Evolutionary conservation across 2,888 invertebrate genomes (phyloP), one percentile per base, ranked within the genome.

Genomic region (Rutpela maculata): DNA sequence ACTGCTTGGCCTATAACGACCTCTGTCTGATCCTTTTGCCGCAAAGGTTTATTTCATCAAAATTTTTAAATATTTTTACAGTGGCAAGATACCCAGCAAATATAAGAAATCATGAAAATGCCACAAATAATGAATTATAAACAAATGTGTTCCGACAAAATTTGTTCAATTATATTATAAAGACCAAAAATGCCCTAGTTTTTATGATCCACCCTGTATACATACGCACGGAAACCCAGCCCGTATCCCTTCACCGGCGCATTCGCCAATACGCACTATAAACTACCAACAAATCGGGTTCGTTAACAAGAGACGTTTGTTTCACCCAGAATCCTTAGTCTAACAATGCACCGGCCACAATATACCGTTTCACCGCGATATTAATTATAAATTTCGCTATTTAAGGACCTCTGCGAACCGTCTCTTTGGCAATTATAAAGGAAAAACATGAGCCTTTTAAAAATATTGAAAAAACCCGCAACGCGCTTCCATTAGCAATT

Each of bases 401-500:
- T 50, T 50, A 50, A n/a, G 15, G n/a, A 50, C n/a, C 50, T 11
- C n/a, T 7, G 31, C 43, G 56, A 6, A 17, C 50, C 18, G 12
- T 50, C 50, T 56, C 15, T 67, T 26, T 22, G 70, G 70, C 43
- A 59, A 38, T 70, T 70, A 70, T 35, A 18, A 22, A 70, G 38
- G 26, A 62, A 70, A 70, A 70, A 60, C 70, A 26, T 60, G 38
- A 19, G 22, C 43, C 60, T 60, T 70, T 70, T 60, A 70, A 60
- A 70, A 43, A 43, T 60, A 70, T 60, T 70, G 70, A 62, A 70
- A 69, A 59, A 38, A 19, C 43, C 70, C 43, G n/a, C n/a, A 72
- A 74, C 63, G 56, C 71, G 75, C 75, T 84, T 86, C 84, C 85
- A 84, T 84, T 86, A 83, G 84, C 85, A 85, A 85, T 86, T 86